phyloP scores from a whole-genome alignment of 1,140 invertebrate genomes.

The Solenopsis invicta region DNA sequence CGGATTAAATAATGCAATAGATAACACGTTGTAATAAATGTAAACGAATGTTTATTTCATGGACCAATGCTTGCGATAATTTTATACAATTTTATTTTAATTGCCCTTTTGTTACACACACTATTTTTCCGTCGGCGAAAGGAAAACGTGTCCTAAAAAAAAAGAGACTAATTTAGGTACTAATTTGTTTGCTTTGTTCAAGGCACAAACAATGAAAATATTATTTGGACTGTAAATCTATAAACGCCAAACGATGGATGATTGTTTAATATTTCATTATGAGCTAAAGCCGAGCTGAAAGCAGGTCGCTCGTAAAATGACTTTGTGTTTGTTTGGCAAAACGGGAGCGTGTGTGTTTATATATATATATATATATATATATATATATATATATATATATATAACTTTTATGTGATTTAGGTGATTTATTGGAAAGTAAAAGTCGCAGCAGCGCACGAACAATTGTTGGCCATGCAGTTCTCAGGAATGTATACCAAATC shows the following conservation, averaged over 20 bases:
- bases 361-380: background rate
- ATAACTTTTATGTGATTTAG: conserved; percentile 1
- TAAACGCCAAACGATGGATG: background rate
- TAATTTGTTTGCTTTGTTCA: conserved; percentile 17
- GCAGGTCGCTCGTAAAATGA: conserved; percentile 11
- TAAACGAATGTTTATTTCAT: conserved; percentile 26
- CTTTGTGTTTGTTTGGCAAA: conserved; percentile 20
- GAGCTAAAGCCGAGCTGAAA: background rate
- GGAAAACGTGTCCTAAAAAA: background rate
- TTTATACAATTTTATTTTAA: conserved; percentile 37
- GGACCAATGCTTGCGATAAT: background rate
- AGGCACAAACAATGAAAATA: conserved; percentile 29
- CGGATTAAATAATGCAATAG: conserved; percentile 28
- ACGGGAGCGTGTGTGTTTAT: background rate
- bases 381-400: no score
- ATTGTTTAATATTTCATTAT: conserved; percentile 47
- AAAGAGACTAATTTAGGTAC: background rate
- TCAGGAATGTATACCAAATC: background rate
- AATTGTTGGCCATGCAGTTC: background rate
- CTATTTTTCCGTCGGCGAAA: background rate
- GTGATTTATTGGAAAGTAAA: conserved; percentile 42
- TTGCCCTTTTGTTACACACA: background rate
- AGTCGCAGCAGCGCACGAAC: background rate
- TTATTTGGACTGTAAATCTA: conserved; percentile 11
- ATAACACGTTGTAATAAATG: conserved; percentile 14